Conservation (phyloP, 2,113 vertebrate species). For the Anser brachyrhynchus region DNA sequence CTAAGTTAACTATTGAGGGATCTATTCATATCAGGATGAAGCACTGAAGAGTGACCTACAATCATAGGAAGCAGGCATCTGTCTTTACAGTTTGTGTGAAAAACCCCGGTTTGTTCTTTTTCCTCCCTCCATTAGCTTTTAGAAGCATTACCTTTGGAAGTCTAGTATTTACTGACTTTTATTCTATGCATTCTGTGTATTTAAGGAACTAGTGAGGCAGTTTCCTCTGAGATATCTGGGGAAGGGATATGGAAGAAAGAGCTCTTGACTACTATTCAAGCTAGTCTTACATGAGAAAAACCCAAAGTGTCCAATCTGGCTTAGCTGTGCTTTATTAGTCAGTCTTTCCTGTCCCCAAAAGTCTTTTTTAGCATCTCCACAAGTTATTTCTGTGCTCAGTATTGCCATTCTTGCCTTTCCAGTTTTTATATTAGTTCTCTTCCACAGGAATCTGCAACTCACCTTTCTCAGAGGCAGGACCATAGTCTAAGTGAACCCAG, state of each 20-base stretch:
- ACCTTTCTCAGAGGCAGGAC: background rate
- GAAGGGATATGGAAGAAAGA: background rate
- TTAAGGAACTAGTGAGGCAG: background rate
- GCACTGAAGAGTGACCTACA: background rate
- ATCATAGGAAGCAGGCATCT: background rate
- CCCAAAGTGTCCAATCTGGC: background rate
- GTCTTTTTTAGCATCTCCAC: background rate
- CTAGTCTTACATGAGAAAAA: background rate
- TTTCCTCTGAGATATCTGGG: background rate
- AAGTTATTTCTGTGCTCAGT: background rate
- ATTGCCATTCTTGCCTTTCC: background rate
- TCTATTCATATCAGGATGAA: background rate
- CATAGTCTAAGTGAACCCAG: background rate
- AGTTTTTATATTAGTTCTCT: background rate
- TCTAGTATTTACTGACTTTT: background rate
- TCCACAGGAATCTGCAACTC: background rate
- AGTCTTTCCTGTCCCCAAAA: background rate
- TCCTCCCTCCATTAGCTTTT: background rate
- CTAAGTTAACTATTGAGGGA: conserved; percentile 38
- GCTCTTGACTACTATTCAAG: background rate
- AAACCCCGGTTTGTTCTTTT: background rate
- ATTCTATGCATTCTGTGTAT: background rate
- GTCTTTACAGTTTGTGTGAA: fast-evolving
- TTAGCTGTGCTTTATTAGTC: background rate
- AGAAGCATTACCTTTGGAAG: background rate